Conservation (phyloP, 2,888 invertebrate species). For the Blastobasis adustella region DNA sequence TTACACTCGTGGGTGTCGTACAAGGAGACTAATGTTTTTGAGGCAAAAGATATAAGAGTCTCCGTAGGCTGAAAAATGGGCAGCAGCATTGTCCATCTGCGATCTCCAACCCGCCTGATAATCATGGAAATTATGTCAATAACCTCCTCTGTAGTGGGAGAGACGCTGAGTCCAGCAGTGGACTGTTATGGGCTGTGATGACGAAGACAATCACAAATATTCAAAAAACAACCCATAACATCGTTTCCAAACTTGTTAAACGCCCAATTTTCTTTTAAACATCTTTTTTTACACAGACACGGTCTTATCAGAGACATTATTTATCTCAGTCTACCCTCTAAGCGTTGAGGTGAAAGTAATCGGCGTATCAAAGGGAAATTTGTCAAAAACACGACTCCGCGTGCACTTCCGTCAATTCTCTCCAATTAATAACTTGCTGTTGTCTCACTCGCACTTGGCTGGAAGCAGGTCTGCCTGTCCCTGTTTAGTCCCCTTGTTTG, state of each 20-base stretch:
- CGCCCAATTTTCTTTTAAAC: neutral
- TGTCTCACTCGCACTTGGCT: conserved; percentile 30
- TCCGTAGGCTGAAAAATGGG: no score
- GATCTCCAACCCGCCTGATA: neutral
- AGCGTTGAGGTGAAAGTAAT: conserved; percentile 70
- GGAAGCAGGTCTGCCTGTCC: conserved; percentile 26
- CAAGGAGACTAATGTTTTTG: neutral
- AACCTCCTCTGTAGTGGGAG: neutral
- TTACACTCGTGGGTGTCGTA: neutral
- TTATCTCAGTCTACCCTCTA: conserved; percentile 46
- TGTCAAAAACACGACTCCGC: conserved; percentile 70
- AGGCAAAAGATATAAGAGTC: no score
- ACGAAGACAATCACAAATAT: neutral
- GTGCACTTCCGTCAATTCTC: conserved; percentile 71
- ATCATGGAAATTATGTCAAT: neutral
- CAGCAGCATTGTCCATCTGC: neutral
- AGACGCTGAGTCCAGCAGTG: neutral
- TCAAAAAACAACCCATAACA: no score
- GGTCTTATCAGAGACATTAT: conserved; percentile 25
- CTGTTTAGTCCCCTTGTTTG: conserved; percentile 63
- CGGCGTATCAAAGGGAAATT: conserved; percentile 72
- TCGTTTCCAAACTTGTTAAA: neutral
- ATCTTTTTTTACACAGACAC: neutral
- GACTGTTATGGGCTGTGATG: neutral
- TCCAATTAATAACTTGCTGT: conserved; percentile 67